Percentiles rank a stretch among this genome's conserved stretches.
These are phyloP conservation scores for Hippocampus comes DNA, from an alignment of 2,113 vertebrate genomes.

Conservation along the genomic window DNA sequence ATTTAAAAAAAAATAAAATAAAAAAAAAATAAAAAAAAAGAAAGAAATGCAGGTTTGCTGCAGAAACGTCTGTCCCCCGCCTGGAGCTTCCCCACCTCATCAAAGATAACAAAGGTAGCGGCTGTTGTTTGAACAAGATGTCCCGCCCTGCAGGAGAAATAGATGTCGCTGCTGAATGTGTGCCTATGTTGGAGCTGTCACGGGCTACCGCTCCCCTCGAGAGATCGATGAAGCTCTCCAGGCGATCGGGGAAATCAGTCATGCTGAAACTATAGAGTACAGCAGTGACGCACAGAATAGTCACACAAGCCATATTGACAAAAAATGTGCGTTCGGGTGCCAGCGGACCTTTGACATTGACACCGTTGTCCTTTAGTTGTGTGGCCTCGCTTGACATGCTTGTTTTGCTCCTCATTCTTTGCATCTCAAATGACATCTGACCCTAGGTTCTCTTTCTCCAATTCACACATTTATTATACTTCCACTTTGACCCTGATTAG, in stretches of 20 bases:
- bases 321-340: constrained; percentile 39
- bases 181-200: constrained; percentile 14
- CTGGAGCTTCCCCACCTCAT: background rate
- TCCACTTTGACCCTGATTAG: background rate
- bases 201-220: constrained; percentile 20
- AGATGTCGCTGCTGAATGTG: background rate
- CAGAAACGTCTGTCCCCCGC: too few relatives aligned
- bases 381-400: constrained; percentile 58
- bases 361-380: constrained; percentile 63
- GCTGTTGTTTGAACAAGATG: background rate
- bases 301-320: constrained; percentile 65
- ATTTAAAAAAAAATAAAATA: too few relatives aligned
- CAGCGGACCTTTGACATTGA: constrained; percentile 60
- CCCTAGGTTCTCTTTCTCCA: background rate
- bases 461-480: background rate
- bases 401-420: constrained; percentile 26
- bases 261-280: constrained; percentile 73
- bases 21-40: too few relatives aligned
- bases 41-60: background rate
- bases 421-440: background rate
- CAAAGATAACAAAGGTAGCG: background rate
- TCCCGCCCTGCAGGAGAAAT: background rate
- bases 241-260: constrained; percentile 72
- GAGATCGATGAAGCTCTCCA: constrained; percentile 66
- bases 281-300: constrained; percentile 68